phyloP scores from a whole-genome alignment of 2,797 vertebrate genomes.

The Simalia tracyae region DNA sequence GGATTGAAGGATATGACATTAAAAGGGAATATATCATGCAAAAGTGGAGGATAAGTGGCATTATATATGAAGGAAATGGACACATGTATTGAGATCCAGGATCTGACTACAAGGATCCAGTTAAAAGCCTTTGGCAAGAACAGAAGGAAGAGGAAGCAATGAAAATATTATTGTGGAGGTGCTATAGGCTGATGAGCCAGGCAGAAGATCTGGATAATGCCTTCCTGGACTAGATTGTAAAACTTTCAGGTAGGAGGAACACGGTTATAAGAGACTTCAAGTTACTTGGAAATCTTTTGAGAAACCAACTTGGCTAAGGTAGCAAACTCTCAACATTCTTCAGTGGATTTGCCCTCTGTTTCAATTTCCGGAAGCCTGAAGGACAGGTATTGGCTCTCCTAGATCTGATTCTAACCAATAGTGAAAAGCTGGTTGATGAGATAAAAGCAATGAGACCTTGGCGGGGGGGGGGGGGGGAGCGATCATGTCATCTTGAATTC shows the following conservation, averaged over 20 bases:
- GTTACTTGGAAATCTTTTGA: background rate
- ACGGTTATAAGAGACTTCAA: background rate
- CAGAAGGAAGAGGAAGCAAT: background rate
- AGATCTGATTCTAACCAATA: background rate
- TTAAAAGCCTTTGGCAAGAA: background rate
- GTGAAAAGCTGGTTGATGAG: background rate
- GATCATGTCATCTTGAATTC: background rate
- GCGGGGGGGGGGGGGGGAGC: background rate
- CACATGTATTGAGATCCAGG: background rate
- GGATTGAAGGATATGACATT: background rate
- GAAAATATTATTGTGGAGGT: background rate
- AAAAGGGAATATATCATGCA: background rate
- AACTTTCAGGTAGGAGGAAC: background rate
- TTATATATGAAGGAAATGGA: background rate
- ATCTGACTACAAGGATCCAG: background rate
- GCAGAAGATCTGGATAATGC: background rate
- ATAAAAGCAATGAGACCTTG: background rate
- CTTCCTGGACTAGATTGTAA: background rate
- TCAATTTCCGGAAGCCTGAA: background rate
- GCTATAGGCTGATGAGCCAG: background rate
- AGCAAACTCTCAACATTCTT: background rate
- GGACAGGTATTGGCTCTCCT: background rate
- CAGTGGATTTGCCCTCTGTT: background rate
- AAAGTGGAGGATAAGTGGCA: background rate
- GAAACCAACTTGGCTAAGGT: background rate